Evolutionary conservation across 2,113 vertebrate genomes (phyloP), one percentile per base, ranked within the genome.

Genomic region (Stegastes partitus): DNA sequence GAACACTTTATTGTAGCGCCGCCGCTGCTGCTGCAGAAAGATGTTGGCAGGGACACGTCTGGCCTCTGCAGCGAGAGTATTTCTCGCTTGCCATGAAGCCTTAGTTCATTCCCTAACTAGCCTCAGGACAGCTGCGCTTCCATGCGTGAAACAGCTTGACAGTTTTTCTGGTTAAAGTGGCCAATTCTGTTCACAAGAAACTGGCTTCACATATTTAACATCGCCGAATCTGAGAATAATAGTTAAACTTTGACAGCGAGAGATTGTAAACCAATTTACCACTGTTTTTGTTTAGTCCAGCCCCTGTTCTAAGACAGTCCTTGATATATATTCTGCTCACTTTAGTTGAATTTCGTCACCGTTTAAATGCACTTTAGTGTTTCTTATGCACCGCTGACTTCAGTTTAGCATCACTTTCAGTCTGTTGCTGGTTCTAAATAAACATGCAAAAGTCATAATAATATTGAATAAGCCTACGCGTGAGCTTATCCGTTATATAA

Each of bases 81-180:
- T 88, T 89, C 81, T 83, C 87, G 88, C 87, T 87, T 90, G 39
- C 81, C 77, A 83, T 83, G 74, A 89, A 83, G 70, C 53, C 56
- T 79, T 62, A 23, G 68, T 63, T 73, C 64, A 69, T 49, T 69
- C 23, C 77, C 58, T 74, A 82, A 50, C 64, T 59, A 85, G 67
- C 50, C 44, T 80, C 31, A 72, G n/a, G 44, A 57, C 57, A 21
- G 42, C 25, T 81, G 68, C n/a, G 39, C 59, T 37, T 58, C 71
- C 5, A 31, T 3, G 28, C 22, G 74, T 77, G 55, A 76, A 73
- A 49, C 22, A 57, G 28, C 44, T 31, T 23, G 11, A 47, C 11
- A 67, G 2, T 18, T 57, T 63, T 70, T 34, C n/a, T 22, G 45
- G 2, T 4, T 56, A 28, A 74, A 49, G 22, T 31, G 37, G 39